These are phyloP conservation scores for Sinodicranocentrus sp. DNA, from an alignment of 2,888 invertebrate genomes.

Conservation along the genomic window DNA sequence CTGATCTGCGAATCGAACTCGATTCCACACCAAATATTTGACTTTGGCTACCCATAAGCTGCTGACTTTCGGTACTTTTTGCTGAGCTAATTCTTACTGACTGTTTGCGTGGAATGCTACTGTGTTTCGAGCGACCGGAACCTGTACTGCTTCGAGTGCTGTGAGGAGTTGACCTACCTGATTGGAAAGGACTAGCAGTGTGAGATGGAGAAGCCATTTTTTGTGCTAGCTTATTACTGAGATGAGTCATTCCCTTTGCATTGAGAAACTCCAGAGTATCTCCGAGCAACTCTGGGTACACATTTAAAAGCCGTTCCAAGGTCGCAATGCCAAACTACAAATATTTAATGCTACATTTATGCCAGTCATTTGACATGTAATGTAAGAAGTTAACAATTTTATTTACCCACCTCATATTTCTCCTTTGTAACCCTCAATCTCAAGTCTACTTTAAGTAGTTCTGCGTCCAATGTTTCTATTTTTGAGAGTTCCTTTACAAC, in stretches of 20 bases:
- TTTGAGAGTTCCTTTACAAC: conserved; percentile 60
- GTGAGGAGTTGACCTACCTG: conserved; percentile 32
- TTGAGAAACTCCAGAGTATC: conserved; percentile 62
- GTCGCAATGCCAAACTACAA: conserved; percentile 69
- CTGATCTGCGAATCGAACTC: conserved; percentile 17
- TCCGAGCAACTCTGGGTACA: conserved; percentile 49
- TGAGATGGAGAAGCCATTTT: conserved; percentile 37
- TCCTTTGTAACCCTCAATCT: conserved; percentile 69
- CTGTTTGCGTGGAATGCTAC: no score
- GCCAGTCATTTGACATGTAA: not conserved
- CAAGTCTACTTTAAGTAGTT: conserved; percentile 71
- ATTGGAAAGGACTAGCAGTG: conserved; percentile 21
- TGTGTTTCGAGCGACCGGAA: no score
- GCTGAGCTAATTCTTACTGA: no score
- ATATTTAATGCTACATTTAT: no score
- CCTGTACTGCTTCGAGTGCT: conserved; percentile 1
- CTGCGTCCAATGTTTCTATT: conserved; percentile 43
- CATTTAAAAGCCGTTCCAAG: conserved; percentile 59
- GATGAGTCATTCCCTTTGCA: conserved; percentile 44
- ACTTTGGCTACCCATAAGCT: not conserved
- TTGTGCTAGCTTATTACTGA: conserved; percentile 20
- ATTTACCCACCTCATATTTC: conserved; percentile 69
- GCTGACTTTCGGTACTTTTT: not conserved
- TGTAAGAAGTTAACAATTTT: not conserved
- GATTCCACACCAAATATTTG: no score